Conservation (phyloP, 2,113 vertebrate genomes). For the Rattus norvegicus region GRCr8 NC_086023.1:73623501-73624000, state of each 20-base stretch:
- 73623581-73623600: constrained; percentile 3
- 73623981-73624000: not conserved
- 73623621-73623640: constrained; percentile 4
- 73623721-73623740: constrained; percentile 2
- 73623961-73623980: not conserved
- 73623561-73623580: constrained; percentile 45
- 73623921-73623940: not conserved
- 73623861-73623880: not conserved
- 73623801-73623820: not conserved
- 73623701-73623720: not conserved
- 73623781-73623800: not conserved
- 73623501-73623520: too few species aligned
- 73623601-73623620: constrained; percentile 52
- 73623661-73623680: constrained; percentile 22
- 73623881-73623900: not conserved
- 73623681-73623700: constrained; percentile 46
- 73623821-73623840: not conserved
- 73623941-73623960: not conserved
- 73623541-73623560: not conserved
- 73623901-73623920: not conserved
- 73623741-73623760: not conserved
- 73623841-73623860: not conserved
- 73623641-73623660: not conserved
- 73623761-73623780: not conserved
- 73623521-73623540: too few species aligned